Evolutionary conservation across 2,888 invertebrate genomes (phyloP).

Genomic region (Melinopterus prodromus): DNA sequence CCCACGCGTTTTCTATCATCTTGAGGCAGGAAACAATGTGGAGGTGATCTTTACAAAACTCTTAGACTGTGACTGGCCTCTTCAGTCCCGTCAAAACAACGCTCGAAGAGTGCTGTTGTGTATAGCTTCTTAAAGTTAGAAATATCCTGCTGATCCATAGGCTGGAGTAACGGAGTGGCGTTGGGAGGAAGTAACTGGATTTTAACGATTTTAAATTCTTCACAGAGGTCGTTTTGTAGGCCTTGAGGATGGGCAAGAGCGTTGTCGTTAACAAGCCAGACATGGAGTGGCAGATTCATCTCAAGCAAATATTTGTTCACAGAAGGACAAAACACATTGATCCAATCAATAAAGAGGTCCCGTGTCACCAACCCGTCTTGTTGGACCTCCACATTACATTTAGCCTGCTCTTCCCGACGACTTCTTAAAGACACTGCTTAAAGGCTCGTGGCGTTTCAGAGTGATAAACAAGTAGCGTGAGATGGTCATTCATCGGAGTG

Average conservation of each 20-base stretch:
- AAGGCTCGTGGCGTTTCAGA: slow-evolving; percentile 26
- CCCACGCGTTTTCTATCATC: slow-evolving; percentile 44
- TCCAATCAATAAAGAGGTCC: neutral
- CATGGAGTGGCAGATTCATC: slow-evolving; percentile 45
- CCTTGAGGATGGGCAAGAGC: slow-evolving; percentile 39
- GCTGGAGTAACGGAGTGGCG: slow-evolving; percentile 45
- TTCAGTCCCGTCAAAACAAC: slow-evolving; percentile 43
- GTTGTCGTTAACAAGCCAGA: slow-evolving; percentile 48
- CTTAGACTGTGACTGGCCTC: slow-evolving; percentile 42
- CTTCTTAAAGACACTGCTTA: slow-evolving; percentile 14
- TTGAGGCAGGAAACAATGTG: slow-evolving; percentile 43
- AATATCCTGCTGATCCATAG: slow-evolving; percentile 47
- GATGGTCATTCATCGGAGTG: slow-evolving; percentile 8
- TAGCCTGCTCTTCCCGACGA: slow-evolving; percentile 17
- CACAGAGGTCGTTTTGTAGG: slow-evolving; percentile 7
- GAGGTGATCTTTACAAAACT: slow-evolving; percentile 48
- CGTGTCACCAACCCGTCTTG: slow-evolving; percentile 21
- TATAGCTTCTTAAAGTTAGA: slow-evolving; percentile 48
- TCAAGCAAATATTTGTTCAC: slow-evolving; percentile 44
- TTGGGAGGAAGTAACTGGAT: slow-evolving; percentile 27
- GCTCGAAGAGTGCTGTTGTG: slow-evolving; percentile 41
- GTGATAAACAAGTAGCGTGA: slow-evolving; percentile 23
- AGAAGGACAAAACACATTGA: neutral
- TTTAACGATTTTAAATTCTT: slow-evolving; percentile 24
- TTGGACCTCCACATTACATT: slow-evolving; percentile 24